Evolutionary conservation across 1,140 invertebrate species (phyloP), one percentile per base, ranked within the genome.

Genomic region (Neuroterus valhalla): DNA sequence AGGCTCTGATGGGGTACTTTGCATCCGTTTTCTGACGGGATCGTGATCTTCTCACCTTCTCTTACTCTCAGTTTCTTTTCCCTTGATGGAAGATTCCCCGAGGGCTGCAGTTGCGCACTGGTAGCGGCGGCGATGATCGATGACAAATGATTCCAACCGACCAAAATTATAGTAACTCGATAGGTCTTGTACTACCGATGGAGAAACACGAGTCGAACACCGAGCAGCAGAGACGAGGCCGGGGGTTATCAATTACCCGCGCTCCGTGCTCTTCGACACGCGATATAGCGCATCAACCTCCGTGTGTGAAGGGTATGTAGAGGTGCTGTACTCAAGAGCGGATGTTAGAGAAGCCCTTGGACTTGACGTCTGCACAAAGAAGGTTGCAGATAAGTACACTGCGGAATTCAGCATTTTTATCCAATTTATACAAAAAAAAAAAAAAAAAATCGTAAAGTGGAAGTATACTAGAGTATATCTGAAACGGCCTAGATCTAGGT

Each of bases 231-330:
- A 69, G 71, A 76, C 50, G 71, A n/a, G 48, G 52, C 21, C 70
- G 50, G 74, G 76, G 46, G 78, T 82, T 82, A 82, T 83, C 78
- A 78, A 83, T 83, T 83, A 80, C 31, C 70, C 52, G 72, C 68
- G 45, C 66, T 68, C n/a, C 68, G 11, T 48, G 19, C 19, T 50
- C 70, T 31, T 76, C 68, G 74, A 68, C 52, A 73, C 75, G 70
- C 69, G 66, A 77, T 74, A 74, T 68, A 70, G 17, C 21, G 15
- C 38, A 38, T 55, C 14, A 48, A 71, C 42, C 45, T 69, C 43
- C 44, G 12, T 46, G 6, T 14, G 45, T 44, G 14, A 48, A 48
- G 15, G 4, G 26, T 68, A 21, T 11, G 15, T 68, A 38, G 23
- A 38, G 31, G 31, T 38, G 31, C 31, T 31, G 31, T 31, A 38